Evolutionary conservation across 2,888 invertebrate genomes (phyloP), one percentile per base, ranked within the genome.

Genomic region (Phorcus lineatus): DNA sequence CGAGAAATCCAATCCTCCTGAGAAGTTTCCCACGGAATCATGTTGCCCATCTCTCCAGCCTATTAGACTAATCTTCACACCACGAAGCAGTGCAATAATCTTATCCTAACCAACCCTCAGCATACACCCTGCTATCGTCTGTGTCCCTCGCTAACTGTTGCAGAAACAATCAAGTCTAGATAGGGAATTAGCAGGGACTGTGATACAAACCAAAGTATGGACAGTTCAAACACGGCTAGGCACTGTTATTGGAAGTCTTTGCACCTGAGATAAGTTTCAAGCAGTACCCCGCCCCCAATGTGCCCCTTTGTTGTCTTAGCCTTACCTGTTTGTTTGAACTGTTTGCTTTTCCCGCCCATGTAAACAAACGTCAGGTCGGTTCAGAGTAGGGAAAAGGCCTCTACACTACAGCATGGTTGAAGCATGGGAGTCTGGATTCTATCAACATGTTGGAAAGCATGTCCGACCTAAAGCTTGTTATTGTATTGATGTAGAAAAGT

Each of bases 231-330:
- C 70, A 70, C 17, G 28, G 13, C 70, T n/a, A 19, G 19, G 31
- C 70, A 2, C 11, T 70, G 70, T 70, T 70, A 70, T 70, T 70
- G 70, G 70, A 70, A 70, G 24, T 36, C 13, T 36, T 70, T 36
- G 70, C 70, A 70, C 70, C 70, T 70, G 70, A 70, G 70, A 70
- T 70, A 70, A 70, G 70, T 70, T 70, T 70, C 70, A 70, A 36
- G 17, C 19, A n/a, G 16, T 70, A 7, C 70, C 40, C 70, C 70
- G 70, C 70, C 70, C 36, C 70, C 70, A 36, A 31, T 19, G 17
- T 70, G 70, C 70, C 31, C 70, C n/a, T 36, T 70, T 70, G 70
- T 70, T 70, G 28, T 70, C 70, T 31, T 70, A 70, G 70, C 19
- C 70, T 70, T 70, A 70, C 70, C 70, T 70, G 70, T 70, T 70